Evolutionary conservation across 2,113 vertebrate genomes (phyloP).

Genomic region (Orientallactaga bullata): DNA sequence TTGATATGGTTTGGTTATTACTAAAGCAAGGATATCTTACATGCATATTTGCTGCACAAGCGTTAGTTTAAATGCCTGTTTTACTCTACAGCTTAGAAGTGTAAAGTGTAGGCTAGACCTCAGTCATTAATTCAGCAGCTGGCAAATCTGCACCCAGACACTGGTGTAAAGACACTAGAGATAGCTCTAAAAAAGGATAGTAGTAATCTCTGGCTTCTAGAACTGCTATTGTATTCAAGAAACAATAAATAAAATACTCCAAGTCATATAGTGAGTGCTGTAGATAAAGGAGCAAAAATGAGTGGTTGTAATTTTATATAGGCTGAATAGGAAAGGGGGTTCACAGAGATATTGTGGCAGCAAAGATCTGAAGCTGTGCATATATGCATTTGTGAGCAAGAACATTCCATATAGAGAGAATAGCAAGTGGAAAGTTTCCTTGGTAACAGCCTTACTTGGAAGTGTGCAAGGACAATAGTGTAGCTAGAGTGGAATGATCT

Average conservation of each 20-base stretch:
- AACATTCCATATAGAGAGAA: not conserved
- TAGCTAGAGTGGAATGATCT: not conserved
- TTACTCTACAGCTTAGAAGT: not conserved
- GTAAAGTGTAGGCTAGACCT: not conserved
- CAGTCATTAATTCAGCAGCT: not conserved
- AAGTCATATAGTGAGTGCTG: not conserved
- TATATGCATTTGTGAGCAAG: not conserved
- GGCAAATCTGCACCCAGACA: not conserved
- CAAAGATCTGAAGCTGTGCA: not conserved
- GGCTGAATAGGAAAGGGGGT: too few species aligned
- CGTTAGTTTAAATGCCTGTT: not conserved
- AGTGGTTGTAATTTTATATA: conserved; percentile 12
- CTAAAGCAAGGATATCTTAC: not conserved
- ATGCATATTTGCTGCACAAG: not conserved
- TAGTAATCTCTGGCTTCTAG: not conserved
- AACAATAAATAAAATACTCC: not conserved
- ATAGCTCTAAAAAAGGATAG: not conserved
- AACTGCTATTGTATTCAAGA: conserved; percentile 1
- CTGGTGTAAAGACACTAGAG: not conserved
- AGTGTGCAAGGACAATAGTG: not conserved
- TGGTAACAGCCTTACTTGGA: not conserved
- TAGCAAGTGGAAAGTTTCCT: not conserved
- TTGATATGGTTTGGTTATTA: conserved; percentile 48
- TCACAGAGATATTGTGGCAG: not conserved
- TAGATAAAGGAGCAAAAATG: not conserved